These are phyloP conservation scores for Poeciliopsis turrubarensis DNA, from an alignment of 2,113 vertebrate species.

Conservation along the genomic window DNA sequence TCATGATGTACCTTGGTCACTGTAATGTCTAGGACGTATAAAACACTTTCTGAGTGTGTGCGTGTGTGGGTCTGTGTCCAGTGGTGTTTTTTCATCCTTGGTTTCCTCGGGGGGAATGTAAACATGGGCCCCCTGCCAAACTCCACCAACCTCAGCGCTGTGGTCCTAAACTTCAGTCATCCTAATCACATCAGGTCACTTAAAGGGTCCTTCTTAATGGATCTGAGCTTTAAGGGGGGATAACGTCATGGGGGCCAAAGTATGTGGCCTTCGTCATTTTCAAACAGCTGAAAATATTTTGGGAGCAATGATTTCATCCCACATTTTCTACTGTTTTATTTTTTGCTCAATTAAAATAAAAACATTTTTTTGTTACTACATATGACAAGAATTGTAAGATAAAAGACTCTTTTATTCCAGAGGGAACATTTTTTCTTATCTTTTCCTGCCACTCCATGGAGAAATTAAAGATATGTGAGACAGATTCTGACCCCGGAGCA, in stretches of 20 bases:
- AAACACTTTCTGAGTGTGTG: conserved; percentile 10
- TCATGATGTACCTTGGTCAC: conserved; percentile 13
- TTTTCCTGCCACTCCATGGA: neutral
- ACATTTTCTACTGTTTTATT: neutral
- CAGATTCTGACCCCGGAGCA: too few species aligned
- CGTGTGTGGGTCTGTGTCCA: conserved; percentile 52
- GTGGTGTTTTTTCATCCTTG: conserved; percentile 87
- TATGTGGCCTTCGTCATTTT: neutral
- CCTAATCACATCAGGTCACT: conserved; percentile 47
- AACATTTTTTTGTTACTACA: neutral
- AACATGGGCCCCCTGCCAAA: conserved; percentile 88
- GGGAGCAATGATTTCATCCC: neutral
- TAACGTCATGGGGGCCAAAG: neutral
- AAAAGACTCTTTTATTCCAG: neutral
- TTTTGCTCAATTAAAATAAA: neutral
- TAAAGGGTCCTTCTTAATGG: neutral
- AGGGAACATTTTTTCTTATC: neutral
- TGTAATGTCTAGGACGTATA: conserved; percentile 7
- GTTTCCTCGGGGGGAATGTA: conserved; percentile 93
- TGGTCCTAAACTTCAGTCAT: conserved; percentile 30
- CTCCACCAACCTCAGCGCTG: conserved; percentile 49
- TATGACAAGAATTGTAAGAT: neutral
- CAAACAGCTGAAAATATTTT: neutral
- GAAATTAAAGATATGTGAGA: neutral
- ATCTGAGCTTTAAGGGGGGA: conserved; percentile 9